phyloP scores from a whole-genome alignment of 2,888 invertebrate genomes.

The Epirrhoe tristata region DNA sequence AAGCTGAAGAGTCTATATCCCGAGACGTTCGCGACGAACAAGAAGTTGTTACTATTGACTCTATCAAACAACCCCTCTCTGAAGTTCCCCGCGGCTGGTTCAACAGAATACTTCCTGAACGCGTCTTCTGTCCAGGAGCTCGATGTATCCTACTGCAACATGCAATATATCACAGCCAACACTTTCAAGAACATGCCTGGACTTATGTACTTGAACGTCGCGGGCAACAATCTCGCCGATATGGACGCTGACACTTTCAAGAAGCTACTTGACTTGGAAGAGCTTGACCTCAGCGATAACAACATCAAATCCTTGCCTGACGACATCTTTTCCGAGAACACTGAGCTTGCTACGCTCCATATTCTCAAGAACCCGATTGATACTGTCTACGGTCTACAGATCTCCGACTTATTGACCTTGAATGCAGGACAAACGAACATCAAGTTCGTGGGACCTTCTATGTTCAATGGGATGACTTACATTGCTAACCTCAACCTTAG shows the following conservation, averaged over 20 bases:
- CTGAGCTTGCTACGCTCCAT: slow-evolving; percentile 88
- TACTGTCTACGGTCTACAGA: slow-evolving; percentile 86
- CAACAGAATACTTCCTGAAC: slow-evolving; percentile 83
- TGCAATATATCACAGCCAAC: slow-evolving; percentile 87
- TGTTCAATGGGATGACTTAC: slow-evolving; percentile 87
- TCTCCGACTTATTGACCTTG: slow-evolving; percentile 87
- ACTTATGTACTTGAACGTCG: slow-evolving; percentile 88
- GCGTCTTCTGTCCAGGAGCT: slow-evolving; percentile 89
- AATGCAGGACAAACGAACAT: slow-evolving; percentile 90
- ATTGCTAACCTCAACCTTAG: slow-evolving; percentile 89
- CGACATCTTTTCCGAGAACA: slow-evolving; percentile 88
- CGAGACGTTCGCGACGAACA: slow-evolving; percentile 89
- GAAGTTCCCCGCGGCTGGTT: slow-evolving; percentile 71
- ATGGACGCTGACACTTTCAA: slow-evolving; percentile 87
- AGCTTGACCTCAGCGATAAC: slow-evolving; percentile 90
- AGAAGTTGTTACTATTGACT: slow-evolving; percentile 87
- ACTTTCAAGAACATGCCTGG: slow-evolving; percentile 88
- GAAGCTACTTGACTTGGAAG: slow-evolving; percentile 87
- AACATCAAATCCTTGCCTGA: slow-evolving; percentile 86
- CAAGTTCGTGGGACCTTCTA: slow-evolving; percentile 86
- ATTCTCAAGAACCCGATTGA: slow-evolving; percentile 89
- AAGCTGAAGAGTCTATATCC: slow-evolving; percentile 88
- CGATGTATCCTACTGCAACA: slow-evolving; percentile 89
- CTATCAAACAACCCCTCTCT: slow-evolving; percentile 87
- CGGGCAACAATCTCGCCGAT: slow-evolving; percentile 87